Evolutionary conservation across 2,888 invertebrate species (phyloP).

Genomic region (Spialia ferax): DNA sequence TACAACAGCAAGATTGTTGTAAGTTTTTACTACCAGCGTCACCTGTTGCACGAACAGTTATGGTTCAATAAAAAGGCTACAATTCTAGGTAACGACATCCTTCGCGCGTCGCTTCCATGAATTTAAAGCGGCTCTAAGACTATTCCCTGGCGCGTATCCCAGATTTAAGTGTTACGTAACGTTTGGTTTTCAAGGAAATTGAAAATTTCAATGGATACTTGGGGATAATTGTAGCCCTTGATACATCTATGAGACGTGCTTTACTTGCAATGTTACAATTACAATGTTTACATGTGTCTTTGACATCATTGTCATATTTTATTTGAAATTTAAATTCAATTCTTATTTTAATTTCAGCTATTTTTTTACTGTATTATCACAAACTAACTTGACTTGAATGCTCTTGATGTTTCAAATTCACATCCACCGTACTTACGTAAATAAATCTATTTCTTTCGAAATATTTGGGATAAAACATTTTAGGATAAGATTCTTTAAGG

Average conservation of each 20-base stretch:
- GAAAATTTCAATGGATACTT: slow-evolving; percentile 22
- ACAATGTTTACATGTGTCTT: background rate
- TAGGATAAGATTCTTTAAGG: background rate
- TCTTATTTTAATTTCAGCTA: too few species aligned
- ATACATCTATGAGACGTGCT: background rate
- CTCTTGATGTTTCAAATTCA: too few species aligned
- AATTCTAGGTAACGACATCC: slow-evolving; percentile 63
- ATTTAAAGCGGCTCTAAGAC: slow-evolving; percentile 36
- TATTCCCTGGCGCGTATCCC: slow-evolving; percentile 29
- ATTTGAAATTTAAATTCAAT: too few species aligned
- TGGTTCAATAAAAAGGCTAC: slow-evolving; percentile 72
- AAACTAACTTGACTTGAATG: too few species aligned
- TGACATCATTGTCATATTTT: too few species aligned
- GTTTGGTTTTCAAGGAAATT: slow-evolving; percentile 22
- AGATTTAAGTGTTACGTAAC: slow-evolving; percentile 37
- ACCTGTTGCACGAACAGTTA: slow-evolving; percentile 77
- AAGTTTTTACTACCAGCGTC: slow-evolving; percentile 49
- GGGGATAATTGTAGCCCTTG: background rate
- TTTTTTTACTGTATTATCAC: too few species aligned
- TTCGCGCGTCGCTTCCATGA: slow-evolving; percentile 52
- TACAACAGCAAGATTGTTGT: slow-evolving; percentile 16
- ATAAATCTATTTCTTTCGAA: background rate
- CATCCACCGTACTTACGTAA: too few species aligned
- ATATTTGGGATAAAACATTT: background rate
- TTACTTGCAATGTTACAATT: too few species aligned